Evolutionary conservation across 2,888 invertebrate genomes (phyloP), one percentile per base, ranked within the genome.

Genomic region (Macrosiphum euphorbiae): DNA sequence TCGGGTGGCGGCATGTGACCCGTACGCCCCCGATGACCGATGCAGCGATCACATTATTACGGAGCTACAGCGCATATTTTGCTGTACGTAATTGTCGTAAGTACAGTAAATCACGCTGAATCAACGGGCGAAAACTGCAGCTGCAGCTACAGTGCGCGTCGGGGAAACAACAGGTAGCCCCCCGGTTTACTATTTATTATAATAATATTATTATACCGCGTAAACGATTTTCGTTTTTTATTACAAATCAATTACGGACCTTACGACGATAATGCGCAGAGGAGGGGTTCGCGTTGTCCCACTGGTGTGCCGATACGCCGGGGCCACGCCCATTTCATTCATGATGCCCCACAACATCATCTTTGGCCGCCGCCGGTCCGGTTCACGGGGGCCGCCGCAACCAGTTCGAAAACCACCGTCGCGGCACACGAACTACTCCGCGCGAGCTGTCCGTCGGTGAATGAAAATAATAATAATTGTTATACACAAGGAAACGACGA

Each of bases 261-360:
- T 92, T 26, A 92, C 86, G 24, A 35, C 11, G 16, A 88, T 50
- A 20, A 20, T 20, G 20, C 3, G 78, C 1, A 20, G 78, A 93
- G 93, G 93, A 93, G 93, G 93, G 93, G 89, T 93, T 85, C 50
- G 90, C 85, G 85, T 44, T 90, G 58, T 93, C 58, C 90, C 93
- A 93, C 93, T 93, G 93, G 93, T 35, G 84, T 90, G 85, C 58
- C 47, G 58, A 88, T 89, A 92, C 88, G 44, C 20, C 84, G 58
- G 28, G 24, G 89, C 93, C 85, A 90, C 93, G 93, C 93, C 93
- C 89, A 85, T 90, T 93, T 93, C 93, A 93, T 93, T 93, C 93
- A 93, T 26, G 85, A 86, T 93, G 88, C 28, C 89, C 89, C 93
- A 35, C 78, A 78, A 78, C 78, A 28, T 92, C 92, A 26, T 92